Evolutionary conservation across 2,113 vertebrate species (phyloP), one percentile per base, ranked within the genome.

Genomic region (Nothobranchius kuhntae): DNA sequence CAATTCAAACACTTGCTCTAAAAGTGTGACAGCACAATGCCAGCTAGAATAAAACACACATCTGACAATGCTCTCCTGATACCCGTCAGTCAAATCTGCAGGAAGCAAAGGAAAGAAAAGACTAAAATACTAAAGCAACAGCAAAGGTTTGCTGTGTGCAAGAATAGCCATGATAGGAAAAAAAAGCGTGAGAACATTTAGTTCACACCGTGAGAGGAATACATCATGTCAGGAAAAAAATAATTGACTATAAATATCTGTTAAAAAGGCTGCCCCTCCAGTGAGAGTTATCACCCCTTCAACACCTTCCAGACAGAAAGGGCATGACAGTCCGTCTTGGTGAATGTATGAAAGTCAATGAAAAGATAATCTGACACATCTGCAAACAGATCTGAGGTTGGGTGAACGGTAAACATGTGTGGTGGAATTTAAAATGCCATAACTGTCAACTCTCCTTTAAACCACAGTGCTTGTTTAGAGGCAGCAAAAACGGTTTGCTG

Each of bases 151-250:
- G 38, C 6, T 42, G 9, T 61, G 53, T 47, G 47, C 21, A 13
- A n/a, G 14, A 73, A 51, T 47, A 30, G 30, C 24, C 21, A 14
- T 35, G 54, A 48, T 11, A 12, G 44, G 12, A 45, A 45, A 45
- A 45, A 53, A 45, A 47, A 66, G 53, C 24, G 42, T 4, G 4
- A 63, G 64, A 69, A 52, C 47, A 58, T 42, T 55, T 46, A 63
- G 65, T 65, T 70, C 58, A 53, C 53, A 36, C 48, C 54, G 65
- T 78, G 71, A 81, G 62, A 68, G 54, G 52, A 83, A 78, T 73
- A 47, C 36, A 70, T 77, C 52, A 74, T 76, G 71, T 71, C 68
- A 72, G 52, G 68, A 53, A 40, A 68, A 40, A 84, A 80, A 77
- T 21, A 21, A 21, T 52, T 75, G 59, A 74, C 58, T 21, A 68